A percentile compares a stretch with the other conserved stretches of the same genome.
Conservation (phyloP, 2,888 invertebrate genomes). For the Meganola albula region DNA sequence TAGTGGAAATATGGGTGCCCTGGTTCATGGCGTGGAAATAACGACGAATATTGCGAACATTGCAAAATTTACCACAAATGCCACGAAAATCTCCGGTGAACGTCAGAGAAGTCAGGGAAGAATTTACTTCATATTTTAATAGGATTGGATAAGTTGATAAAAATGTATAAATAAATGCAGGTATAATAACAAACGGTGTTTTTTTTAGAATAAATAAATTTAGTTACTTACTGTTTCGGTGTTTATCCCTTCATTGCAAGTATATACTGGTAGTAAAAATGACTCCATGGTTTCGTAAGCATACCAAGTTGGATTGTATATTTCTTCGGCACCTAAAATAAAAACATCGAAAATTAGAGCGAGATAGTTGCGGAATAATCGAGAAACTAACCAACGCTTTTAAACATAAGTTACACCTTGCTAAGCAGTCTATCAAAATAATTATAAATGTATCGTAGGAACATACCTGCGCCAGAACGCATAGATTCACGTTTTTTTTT, state of each 20-base stretch:
- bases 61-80: conserved; percentile 19
- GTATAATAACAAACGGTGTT: conserved; percentile 17
- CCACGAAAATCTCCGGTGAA: conserved; percentile 19
- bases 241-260: conserved; percentile 14
- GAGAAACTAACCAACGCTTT: conserved; percentile 17
- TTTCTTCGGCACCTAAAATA: conserved; percentile 17
- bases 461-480: conserved; percentile 19
- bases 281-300: conserved; percentile 17
- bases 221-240: conserved; percentile 18
- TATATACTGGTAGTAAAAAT: conserved; percentile 18
- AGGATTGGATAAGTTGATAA: conserved; percentile 7
- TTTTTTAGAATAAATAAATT: conserved; percentile 11
- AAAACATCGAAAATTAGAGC: conserved; percentile 18
- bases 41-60: conserved; percentile 15
- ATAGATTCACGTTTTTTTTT: conserved; percentile 19
- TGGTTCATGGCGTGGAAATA: conserved; percentile 21
- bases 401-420: conserved; percentile 16
- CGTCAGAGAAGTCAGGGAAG: conserved; percentile 18
- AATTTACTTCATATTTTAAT: conserved; percentile 19
- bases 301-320: conserved; percentile 22
- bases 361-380: conserved; percentile 16
- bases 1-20: conserved; percentile 11
- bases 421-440: conserved; percentile 16
- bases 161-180: conserved; percentile 9
- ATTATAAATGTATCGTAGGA: conserved; percentile 13